A percentile compares a stretch with the other conserved stretches of the same genome.
Conservation (phyloP, 2,888 invertebrate genomes). For the Ctenicera cuprea region DNA sequence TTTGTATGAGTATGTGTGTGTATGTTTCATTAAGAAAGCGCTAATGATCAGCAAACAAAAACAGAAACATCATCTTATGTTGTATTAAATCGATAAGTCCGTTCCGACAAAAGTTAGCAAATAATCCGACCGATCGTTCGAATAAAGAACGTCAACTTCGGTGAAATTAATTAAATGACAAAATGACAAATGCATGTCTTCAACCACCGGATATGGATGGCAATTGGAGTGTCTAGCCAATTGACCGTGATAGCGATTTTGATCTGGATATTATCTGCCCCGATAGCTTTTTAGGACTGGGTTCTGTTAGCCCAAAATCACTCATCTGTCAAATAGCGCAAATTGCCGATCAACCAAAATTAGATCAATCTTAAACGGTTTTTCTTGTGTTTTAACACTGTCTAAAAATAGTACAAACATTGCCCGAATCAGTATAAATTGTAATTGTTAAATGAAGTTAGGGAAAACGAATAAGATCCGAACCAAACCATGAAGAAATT, state of each 20-base stretch:
- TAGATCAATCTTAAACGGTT: too few species aligned
- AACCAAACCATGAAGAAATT: too few species aligned
- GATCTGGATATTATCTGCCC: neutral
- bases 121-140: neutral
- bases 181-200: conserved; percentile 23
- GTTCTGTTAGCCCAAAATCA: neutral
- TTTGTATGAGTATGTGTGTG: conserved; percentile 31
- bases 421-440: too few species aligned
- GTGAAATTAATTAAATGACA: conserved; percentile 16
- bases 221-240: conserved; percentile 19
- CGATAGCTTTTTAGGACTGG: conserved; percentile 12
- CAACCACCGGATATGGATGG: conserved; percentile 15
- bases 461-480: too few species aligned
- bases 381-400: too few species aligned
- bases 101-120: neutral
- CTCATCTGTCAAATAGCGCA: neutral
- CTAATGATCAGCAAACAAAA: conserved; percentile 23
- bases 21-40: conserved; percentile 43
- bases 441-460: too few species aligned
- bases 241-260: neutral
- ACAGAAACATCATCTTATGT: neutral
- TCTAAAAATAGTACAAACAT: too few species aligned
- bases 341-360: too few species aligned
- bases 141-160: conserved; percentile 13
- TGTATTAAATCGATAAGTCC: neutral